A percentile compares a stretch with the other conserved stretches of the same genome.
Evolutionary conservation across 1,140 invertebrate species (phyloP).

Genomic region (Agrypnia vestita): DNA sequence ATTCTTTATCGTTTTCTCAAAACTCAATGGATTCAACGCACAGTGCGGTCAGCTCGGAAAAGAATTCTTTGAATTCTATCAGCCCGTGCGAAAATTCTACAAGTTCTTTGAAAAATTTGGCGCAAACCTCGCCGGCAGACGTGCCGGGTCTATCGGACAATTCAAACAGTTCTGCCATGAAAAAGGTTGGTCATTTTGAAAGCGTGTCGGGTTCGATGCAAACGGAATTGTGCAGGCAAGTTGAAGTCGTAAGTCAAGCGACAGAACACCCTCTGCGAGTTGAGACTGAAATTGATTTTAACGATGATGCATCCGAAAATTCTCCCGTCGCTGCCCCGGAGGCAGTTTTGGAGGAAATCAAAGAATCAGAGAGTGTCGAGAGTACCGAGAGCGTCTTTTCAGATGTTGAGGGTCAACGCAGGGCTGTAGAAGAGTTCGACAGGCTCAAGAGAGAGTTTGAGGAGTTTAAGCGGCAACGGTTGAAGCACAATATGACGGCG

Average conservation of each 20-base stretch:
- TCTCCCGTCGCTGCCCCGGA: background rate
- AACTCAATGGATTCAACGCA: conserved; percentile 20
- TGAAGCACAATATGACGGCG: conserved; percentile 9
- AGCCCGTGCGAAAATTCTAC: conserved; percentile 16
- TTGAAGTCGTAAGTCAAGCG: background rate
- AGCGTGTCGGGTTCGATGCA: conserved; percentile 1
- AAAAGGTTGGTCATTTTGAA: conserved; percentile 16
- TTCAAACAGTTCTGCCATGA: background rate
- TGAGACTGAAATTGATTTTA: background rate
- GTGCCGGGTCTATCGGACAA: too few relatives aligned
- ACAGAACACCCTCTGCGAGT: background rate
- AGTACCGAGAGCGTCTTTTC: background rate
- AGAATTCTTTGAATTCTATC: conserved; percentile 3
- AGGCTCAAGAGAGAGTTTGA: conserved; percentile 36
- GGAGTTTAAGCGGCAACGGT: conserved; percentile 28
- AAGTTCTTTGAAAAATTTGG: background rate
- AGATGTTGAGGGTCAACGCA: conserved; percentile 16
- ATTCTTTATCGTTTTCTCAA: conserved; percentile 17
- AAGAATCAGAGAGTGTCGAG: background rate
- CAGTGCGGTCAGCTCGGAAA: conserved; percentile 8
- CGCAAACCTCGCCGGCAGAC: background rate
- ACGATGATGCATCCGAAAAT: background rate
- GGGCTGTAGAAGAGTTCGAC: conserved; percentile 34
- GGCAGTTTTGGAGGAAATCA: background rate
- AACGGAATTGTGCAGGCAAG: background rate